Base-by-base conservation (phyloP, 2,888 invertebrate genomes). In the Rhingia rostrata region DNA sequence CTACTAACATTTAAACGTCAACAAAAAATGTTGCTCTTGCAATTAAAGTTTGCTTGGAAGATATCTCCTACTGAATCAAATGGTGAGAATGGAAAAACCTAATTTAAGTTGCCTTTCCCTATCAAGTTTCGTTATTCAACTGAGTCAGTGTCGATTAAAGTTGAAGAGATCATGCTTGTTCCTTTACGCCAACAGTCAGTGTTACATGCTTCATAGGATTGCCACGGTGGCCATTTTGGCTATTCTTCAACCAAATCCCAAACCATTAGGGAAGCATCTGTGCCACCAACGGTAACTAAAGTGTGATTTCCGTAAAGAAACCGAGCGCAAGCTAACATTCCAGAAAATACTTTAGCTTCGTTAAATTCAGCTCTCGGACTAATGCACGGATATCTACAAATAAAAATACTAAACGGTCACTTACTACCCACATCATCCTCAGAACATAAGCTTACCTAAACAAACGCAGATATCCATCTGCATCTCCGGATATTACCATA, bases 251-350 rank as follows among this genome's bases (percentile, higher is more conserved):
- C 95, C 86, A 97, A 92, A 91, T 97, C 96, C 97, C 97, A 98
- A 86, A 97, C 94, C 96, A 98, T 96, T 45, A 98, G 93, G 6
- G 96, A 95, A 33, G 97, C 97, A 90, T 97, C 97, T 86, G 95
- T 94, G 39, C 97, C 97, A 3, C 98, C 97, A 7, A 96, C 95
- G 14, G 96, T 96, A 67, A 97, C 95, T 80, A 97, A 92, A 88
- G 95, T 96, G 69, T 96, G 94, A 91, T 97, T 97, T 89, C 97
- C 97, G 92, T 95, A 96, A 14, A 97, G 93, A 92, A 98, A 98
- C 51, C 96, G 93, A 0, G 95, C 95, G 79, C 95, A 94, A 43
- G 96, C 95, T 60, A 98, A 93, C 87, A 95, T 94, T 37, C 96
- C 96, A 43, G 97, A 96, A 93, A 97, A 97, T 0, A 96, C 95